Conservation (phyloP, 2,797 vertebrate genomes). For the Acanthurus lineatus region DNA sequence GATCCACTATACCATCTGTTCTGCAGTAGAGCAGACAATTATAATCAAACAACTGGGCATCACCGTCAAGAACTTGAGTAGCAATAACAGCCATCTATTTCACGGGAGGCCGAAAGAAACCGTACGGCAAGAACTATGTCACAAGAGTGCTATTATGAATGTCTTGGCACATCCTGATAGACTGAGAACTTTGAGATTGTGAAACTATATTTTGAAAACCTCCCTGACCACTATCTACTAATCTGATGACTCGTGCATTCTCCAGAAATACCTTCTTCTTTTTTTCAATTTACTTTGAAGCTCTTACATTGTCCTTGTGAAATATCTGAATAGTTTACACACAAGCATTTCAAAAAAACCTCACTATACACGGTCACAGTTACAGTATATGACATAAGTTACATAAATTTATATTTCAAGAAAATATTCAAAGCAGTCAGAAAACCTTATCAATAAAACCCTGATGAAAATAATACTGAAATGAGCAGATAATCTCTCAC, state of each 20-base stretch:
- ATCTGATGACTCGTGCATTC: slow-evolving; percentile 30
- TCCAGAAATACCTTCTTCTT: slow-evolving; percentile 11
- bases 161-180: slow-evolving; percentile 21
- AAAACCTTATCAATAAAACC: background rate
- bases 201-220: slow-evolving; percentile 44
- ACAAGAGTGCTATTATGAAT: background rate
- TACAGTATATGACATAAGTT: background rate
- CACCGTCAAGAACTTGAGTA: background rate
- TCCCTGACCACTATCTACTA: slow-evolving; percentile 24
- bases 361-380: background rate
- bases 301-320: background rate
- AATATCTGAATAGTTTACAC: background rate
- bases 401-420: rapidly evolving
- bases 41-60: slow-evolving; percentile 40
- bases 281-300: slow-evolving; percentile 4
- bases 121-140: background rate
- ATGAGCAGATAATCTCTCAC: slow-evolving; percentile 13
- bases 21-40: slow-evolving; percentile 26
- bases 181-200: slow-evolving; percentile 29
- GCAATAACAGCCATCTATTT: slow-evolving; percentile 24
- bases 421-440: background rate
- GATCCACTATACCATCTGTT: slow-evolving; percentile 59
- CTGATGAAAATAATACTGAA: slow-evolving; percentile 22
- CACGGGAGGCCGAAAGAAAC: slow-evolving; percentile 1
- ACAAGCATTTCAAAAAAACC: background rate